Evolutionary conservation across 2,888 invertebrate genomes (phyloP), one percentile per base, ranked within the genome.

Genomic region (Hypselothyrea guttata): DNA sequence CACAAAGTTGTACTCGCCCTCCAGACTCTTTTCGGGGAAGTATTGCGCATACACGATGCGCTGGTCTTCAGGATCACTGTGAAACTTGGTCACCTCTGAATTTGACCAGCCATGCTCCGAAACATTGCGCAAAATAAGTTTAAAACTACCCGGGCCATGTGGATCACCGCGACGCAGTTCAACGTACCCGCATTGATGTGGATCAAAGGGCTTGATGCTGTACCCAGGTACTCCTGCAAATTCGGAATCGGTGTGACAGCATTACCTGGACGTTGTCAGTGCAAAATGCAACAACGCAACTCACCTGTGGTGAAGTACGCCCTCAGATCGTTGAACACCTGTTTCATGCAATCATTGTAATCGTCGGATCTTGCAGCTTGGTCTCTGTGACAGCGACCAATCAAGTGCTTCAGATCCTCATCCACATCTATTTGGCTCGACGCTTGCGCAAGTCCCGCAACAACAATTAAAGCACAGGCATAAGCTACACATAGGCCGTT

Each of bases 1-100:
- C 72, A 91, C 90, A 65, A 94, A 92, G 63, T 93, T 93, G 77
- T 94, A 94, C 44, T 90, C 91, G 0, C 96, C 96, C 52, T 92
- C 91, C 1, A 96, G 90, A 82, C 91, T 92, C 84, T 96, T 96
- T 76, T 95, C 95, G 0, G 96, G 96, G 87, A 96, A 96, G 87
- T 94, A 94, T 89, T 96, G 96, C 0, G 95, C 93, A 83, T 95
- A 95, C 55, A 94, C 92, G 2, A 96, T 92, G 37, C 92, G 91
- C 59, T 93, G 90, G 73, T 93, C 92, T 8, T 92, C 91, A 88
- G 92, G 91, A 86, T 95, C 93, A 8, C 93, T 93, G 86, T 94
- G 94, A 87, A 94, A 94, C 88, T 93, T 94, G 7, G 94, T 95
- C 60, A 96, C 93, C 82, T 94, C 93, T 15, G 95, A 95, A 9